These are phyloP conservation scores for Indri indri DNA, from an alignment of 2,113 vertebrate species.

Conservation along the genomic window DNA sequence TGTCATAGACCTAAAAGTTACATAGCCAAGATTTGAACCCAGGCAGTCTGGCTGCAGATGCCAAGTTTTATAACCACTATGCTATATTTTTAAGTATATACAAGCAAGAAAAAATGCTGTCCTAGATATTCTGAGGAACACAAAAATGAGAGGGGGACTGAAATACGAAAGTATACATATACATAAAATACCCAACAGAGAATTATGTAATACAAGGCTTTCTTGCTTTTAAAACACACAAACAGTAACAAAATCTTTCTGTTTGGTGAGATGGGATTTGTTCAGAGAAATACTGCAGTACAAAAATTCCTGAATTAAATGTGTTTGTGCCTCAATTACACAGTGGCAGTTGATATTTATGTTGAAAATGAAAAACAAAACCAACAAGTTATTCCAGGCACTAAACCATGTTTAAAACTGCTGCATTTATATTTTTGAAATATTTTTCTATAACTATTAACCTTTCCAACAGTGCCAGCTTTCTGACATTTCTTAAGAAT, in stretches of 20 bases:
- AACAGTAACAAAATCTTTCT: constrained; percentile 71
- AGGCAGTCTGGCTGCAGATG: neutral
- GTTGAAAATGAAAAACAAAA: constrained; percentile 68
- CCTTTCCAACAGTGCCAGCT: constrained; percentile 35
- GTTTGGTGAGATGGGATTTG: constrained; percentile 51
- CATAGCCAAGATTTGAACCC: neutral
- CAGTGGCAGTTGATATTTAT: constrained; percentile 67
- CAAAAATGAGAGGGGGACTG: constrained; percentile 29
- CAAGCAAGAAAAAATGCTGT: constrained; percentile 45
- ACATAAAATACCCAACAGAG: neutral
- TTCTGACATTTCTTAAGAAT: constrained; percentile 63
- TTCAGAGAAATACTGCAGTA: constrained; percentile 57
- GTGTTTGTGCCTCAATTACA: constrained; percentile 59
- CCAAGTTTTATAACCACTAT: neutral
- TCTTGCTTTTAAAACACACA: constrained; percentile 54
- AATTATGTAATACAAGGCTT: constrained; percentile 43
- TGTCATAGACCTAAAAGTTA: neutral
- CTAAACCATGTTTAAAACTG: constrained; percentile 61
- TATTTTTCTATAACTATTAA: constrained; percentile 69
- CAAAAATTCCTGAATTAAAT: constrained; percentile 66
- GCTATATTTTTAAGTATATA: neutral
- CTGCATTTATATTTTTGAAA: constrained; percentile 64
- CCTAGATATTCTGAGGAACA: constrained; percentile 37
- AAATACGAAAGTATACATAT: constrained; percentile 40
- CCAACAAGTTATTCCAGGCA: constrained; percentile 68